Evolutionary conservation across 1,140 invertebrate species (phyloP).

Genomic region (Riptortus pedestris): DNA sequence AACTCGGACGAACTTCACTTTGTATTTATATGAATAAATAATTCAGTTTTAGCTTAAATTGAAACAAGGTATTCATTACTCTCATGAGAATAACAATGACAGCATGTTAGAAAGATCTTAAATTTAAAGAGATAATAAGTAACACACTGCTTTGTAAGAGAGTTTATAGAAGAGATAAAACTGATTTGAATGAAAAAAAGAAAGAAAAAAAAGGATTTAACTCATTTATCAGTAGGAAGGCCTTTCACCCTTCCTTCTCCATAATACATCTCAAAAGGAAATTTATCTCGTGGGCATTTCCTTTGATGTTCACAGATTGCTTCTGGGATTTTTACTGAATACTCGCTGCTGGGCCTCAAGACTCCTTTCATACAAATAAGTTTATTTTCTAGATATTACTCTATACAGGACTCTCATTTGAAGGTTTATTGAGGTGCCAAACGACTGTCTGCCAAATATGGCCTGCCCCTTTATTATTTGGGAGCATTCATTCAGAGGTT

Average conservation of each 20-base stretch:
- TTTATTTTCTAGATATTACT: slow-evolving; percentile 5
- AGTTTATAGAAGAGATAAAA: too few relatives aligned
- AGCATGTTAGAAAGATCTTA: too few relatives aligned
- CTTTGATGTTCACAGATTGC: slow-evolving; percentile 2
- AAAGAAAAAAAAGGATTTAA: slow-evolving; percentile 3
- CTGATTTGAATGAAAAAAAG: too few relatives aligned
- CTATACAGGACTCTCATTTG: background rate
- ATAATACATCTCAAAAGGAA: slow-evolving; percentile 8
- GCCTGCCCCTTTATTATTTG: background rate
- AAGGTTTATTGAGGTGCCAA: background rate
- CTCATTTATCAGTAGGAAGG: background rate
- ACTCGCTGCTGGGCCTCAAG: background rate
- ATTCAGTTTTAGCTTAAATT: too few relatives aligned
- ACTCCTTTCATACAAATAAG: slow-evolving; percentile 4
- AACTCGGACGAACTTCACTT: too few relatives aligned
- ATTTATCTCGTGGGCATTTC: background rate
- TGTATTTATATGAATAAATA: too few relatives aligned
- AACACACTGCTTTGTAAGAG: too few relatives aligned
- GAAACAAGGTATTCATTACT: too few relatives aligned
- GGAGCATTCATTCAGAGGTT: too few relatives aligned
- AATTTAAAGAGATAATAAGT: too few relatives aligned
- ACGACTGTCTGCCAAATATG: background rate
- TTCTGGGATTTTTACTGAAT: slow-evolving; percentile 8
- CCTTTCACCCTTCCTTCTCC: background rate
- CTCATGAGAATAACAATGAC: too few relatives aligned